phyloP scores from a whole-genome alignment of 1,140 invertebrate species.

The Agrypnia vestita region DNA sequence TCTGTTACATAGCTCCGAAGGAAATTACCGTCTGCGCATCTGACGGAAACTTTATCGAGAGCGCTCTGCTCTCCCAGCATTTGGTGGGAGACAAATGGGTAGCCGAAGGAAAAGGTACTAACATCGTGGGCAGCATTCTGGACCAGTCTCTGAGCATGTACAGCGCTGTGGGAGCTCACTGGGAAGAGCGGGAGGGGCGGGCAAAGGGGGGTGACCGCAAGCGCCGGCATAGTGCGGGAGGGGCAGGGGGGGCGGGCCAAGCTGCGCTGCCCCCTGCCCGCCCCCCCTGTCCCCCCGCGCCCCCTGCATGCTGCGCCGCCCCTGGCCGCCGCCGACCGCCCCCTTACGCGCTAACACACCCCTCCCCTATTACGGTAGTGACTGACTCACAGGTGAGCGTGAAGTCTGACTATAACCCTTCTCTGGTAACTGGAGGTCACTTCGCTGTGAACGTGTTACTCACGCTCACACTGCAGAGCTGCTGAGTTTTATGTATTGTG shows the following conservation, averaged over 20 bases:
- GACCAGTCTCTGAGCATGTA: conserved; percentile 62
- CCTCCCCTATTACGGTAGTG: background rate
- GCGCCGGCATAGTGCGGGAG: conserved; percentile 66
- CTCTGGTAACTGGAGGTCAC: background rate
- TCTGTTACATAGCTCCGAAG: conserved; percentile 48
- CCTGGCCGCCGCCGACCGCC: conserved; percentile 64
- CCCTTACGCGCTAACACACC: conserved; percentile 68
- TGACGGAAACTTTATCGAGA: conserved; percentile 56
- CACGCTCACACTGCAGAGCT: background rate
- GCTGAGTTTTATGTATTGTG: conserved; percentile 20
- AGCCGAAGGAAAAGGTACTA: conserved; percentile 21
- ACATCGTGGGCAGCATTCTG: conserved; percentile 54
- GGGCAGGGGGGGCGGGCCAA: conserved; percentile 63
- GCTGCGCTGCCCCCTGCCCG: conserved; percentile 64
- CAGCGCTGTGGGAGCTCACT: conserved; percentile 54
- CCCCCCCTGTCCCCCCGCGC: conserved; percentile 66
- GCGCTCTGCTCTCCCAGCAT: conserved; percentile 45
- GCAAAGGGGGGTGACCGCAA: conserved; percentile 65
- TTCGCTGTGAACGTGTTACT: background rate
- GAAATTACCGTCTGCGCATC: conserved; percentile 52
- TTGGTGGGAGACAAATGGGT: conserved; percentile 7
- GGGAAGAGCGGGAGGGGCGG: conserved; percentile 26
- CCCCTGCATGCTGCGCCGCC: conserved; percentile 62
- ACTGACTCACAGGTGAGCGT: background rate
- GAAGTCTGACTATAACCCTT: conserved; percentile 13